Percentiles rank a stretch among this genome's conserved stretches.
Conservation (phyloP, 1,140 invertebrate species). For the Drosophila athabasca region DNA sequence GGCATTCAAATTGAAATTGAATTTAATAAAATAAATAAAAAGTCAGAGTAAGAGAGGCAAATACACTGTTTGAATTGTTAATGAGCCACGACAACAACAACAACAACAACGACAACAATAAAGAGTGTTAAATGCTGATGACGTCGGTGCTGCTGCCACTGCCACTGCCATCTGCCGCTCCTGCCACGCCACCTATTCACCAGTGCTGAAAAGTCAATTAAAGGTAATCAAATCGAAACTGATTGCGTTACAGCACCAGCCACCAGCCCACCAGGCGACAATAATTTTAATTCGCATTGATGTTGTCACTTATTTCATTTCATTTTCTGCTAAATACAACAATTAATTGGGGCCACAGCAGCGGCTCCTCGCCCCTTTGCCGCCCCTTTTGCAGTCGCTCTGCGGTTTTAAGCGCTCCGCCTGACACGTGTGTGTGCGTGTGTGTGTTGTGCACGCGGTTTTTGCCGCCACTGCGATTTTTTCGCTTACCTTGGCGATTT, state of each 20-base stretch:
- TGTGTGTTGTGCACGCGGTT: constrained; percentile 16
- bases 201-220: constrained; percentile 79
- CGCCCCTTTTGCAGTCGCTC: no score
- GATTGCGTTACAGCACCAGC: constrained; percentile 67
- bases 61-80: constrained; percentile 71
- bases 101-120: no score
- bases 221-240: constrained; percentile 80
- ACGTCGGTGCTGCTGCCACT: constrained; percentile 29
- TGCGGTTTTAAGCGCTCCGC: constrained; percentile 41
- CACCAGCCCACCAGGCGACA: constrained; percentile 23
- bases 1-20: constrained; percentile 56
- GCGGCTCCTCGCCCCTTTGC: neutral
- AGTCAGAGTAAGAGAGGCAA: constrained; percentile 11
- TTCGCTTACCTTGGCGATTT: constrained; percentile 3
- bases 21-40: constrained; percentile 63
- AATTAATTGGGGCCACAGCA: constrained; percentile 56
- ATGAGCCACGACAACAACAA: constrained; percentile 44
- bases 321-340: constrained; percentile 49
- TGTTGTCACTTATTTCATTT: constrained; percentile 49
- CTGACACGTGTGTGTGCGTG: constrained; percentile 1
- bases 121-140: constrained; percentile 70
- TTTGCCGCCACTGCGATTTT: constrained; percentile 32
- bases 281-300: constrained; percentile 64
- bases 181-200: constrained; percentile 45
- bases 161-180: constrained; percentile 1